Evolutionary conservation across 1,140 invertebrate species (phyloP), one percentile per base, ranked within the genome.

Genomic region (Drosophila nannoptera): DNA sequence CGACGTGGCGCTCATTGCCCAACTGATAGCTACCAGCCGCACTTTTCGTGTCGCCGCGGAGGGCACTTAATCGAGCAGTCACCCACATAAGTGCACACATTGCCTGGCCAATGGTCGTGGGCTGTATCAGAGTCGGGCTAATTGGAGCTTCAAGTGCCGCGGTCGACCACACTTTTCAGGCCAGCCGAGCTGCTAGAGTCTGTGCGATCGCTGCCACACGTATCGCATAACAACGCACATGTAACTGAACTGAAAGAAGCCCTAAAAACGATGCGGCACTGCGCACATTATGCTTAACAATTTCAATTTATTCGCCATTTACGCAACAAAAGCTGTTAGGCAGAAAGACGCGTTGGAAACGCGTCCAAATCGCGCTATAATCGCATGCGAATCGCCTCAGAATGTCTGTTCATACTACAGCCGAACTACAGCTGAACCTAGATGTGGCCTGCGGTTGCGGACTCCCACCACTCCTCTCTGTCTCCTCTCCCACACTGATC

Each of bases 211-310:
- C 61, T 61, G 48, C 64, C 49, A 54, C 58, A 62, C 7, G 14
- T 61, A 69, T 69, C 52, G 5, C 8, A 69, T 69, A 46, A 50
- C 66, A 64, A 55, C 43, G 38, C 33, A 33, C 45, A 50, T 31
- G 70, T 69, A 69, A 73, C 35, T 42, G 12, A 11, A 73, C n/a
- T n/a, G 53, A 43, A 43, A 40, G 78, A 83, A 83, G 75, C 78
- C 77, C 36, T 68, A 63, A 50, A 32, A 36, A 33, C 38, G 38
- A 35, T 68, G 50, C 16, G 66, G 50, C 35, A 69, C 43, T 69
- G 53, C 61, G 61, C 61, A 69, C 56, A 63, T 69, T 48, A 38
- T 31, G 54, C 59, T 31, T 31, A 55, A 32, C 14, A 2, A 14
- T 43, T 68, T 40, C 14, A 64, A 64, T 69, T 56, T 67, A 54